Evolutionary conservation across 2,113 vertebrate genomes (phyloP), one percentile per base, ranked within the genome.

Genomic region (Macroglossus sobrinus): DNA sequence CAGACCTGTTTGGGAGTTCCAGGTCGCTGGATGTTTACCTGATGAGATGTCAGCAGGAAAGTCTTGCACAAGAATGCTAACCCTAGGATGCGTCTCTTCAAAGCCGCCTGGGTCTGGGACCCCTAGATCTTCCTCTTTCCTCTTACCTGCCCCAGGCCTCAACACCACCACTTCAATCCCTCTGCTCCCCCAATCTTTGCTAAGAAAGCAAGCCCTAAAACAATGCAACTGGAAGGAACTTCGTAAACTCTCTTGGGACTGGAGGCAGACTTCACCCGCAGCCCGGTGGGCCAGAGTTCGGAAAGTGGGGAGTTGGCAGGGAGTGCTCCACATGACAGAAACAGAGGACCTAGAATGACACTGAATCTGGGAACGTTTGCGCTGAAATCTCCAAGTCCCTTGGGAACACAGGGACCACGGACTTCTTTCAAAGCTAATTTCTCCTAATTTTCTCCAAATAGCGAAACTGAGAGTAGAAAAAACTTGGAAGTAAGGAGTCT

Each of bases 161-260:
- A 7, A 19, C 28, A 13, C 2, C 38, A 24, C 57, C 40, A 13
- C n/a, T 3, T 55, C 84, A 85, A 79, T 35, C 21, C 57, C 43
- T 28, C 64, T 26, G 59, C 38, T 59, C 38, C 7, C 75, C 72
- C 66, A 33, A 0, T 61, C 16, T 40, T 76, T 2, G 0, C 4
- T 14, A 6, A 45, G 50, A 89, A 97, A 95, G 74, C n/a, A 59
- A 90, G 38, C 69, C 50, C 57, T 53, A n/a, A 79, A 64, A 64
- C 63, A 40, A 30, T 64, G n/a, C 38, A 11, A 40, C 63, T 30
- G 35, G 8, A n/a, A 59, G 88, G 72, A 69, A 79, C 76, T 74
- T 91, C 0, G 2, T 2, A 24, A 79, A 18, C 22, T 89, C 38
- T 74, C 3, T 50, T 16, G 0, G n/a, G 33, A 47, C 10, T 0